A percentile compares a stretch with the other conserved stretches of the same genome.
These are phyloP conservation scores for Reinhardtius hippoglossoides DNA, from an alignment of 2,113 vertebrate genomes.

Conservation along the genomic window DNA sequence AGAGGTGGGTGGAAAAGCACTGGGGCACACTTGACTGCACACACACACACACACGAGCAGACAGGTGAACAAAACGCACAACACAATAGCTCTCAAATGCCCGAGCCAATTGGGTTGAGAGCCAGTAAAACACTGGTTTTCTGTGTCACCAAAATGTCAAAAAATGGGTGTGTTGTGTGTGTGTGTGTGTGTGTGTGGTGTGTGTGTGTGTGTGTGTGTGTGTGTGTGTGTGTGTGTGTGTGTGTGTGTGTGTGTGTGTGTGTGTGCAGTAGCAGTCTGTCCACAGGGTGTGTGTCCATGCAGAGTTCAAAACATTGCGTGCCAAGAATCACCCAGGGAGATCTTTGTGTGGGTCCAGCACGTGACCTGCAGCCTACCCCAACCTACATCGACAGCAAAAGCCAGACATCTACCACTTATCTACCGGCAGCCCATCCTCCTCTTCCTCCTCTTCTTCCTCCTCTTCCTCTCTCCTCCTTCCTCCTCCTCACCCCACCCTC, in stretches of 20 bases:
- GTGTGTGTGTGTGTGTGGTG: no score
- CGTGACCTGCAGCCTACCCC: conserved; percentile 54
- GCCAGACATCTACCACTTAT: conserved; percentile 78
- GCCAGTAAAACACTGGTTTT: conserved; percentile 19
- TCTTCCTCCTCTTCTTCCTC: conserved; percentile 12
- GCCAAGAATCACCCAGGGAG: conserved; percentile 79
- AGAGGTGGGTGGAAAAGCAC: conserved; percentile 44
- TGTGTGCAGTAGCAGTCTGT: neutral
- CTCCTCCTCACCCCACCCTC: conserved; percentile 32
- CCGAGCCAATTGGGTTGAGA: neutral
- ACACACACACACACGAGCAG: neutral
- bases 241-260: neutral
- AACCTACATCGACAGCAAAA: conserved; percentile 47
- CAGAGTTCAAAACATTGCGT: conserved; percentile 72
- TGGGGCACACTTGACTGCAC: conserved; percentile 25
- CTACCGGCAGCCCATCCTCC: conserved; percentile 51
- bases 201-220: neutral
- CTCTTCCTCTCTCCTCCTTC: conserved; percentile 16
- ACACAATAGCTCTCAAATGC: neutral
- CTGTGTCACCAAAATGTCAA: conserved; percentile 21
- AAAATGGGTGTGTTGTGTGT: conserved; percentile 1
- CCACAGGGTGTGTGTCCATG: conserved; percentile 3
- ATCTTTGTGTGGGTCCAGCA: conserved; percentile 65
- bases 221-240: neutral
- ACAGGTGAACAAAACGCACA: conserved; percentile 24